Base-by-base conservation (phyloP, 2,797 vertebrate genomes). In the Pseudomugil gertrudae region DNA sequence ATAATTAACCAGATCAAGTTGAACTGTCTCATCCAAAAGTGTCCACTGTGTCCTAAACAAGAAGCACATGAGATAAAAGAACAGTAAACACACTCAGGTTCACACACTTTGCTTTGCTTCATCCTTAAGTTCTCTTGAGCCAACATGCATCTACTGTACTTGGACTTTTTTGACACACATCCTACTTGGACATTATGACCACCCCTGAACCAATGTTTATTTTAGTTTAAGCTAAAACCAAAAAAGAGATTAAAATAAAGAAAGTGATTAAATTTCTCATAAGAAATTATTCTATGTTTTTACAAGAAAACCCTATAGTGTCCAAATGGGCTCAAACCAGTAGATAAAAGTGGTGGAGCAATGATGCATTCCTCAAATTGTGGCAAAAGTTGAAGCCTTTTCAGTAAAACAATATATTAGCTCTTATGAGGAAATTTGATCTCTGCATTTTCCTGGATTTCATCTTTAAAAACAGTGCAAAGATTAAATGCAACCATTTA, bases 401-500 rank as follows among this genome's bases (percentile, higher is more conserved):
- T 75, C 63, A 35, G 66, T 63, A 27, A 60, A 47, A 19, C 3
- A n/a, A 2, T 2, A n/a, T 43, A 3, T 40, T 6, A 40, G 4
- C 17, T 19, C 7, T 15, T 19, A 5, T 19, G 15, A 40, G 15
- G 5, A 2, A 40, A 40, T 40, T 40, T 13, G 5, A 17, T 40
- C 8, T 40, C 6, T 40, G 38, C 33, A 54, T 76, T 48, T 48
- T 64, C 32, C 33, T 40, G 56, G 63, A 52, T 32, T 48, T 76
- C 40, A 30, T 67, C 57, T 45, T 57, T 52, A 48, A 24, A 76
- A 71, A 77, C 63, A 38, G 47, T 69, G 55, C 24, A 32, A 9
- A 63, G 50, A 73, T 72, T 52, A 79, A 74, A 67, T 84, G 27
- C 50, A 72, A 57, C 57, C 51, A 71, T n/a, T 19, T 72, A 21